phyloP scores from a whole-genome alignment of 2,888 invertebrate species.

The Limnephilus auricula region DNA sequence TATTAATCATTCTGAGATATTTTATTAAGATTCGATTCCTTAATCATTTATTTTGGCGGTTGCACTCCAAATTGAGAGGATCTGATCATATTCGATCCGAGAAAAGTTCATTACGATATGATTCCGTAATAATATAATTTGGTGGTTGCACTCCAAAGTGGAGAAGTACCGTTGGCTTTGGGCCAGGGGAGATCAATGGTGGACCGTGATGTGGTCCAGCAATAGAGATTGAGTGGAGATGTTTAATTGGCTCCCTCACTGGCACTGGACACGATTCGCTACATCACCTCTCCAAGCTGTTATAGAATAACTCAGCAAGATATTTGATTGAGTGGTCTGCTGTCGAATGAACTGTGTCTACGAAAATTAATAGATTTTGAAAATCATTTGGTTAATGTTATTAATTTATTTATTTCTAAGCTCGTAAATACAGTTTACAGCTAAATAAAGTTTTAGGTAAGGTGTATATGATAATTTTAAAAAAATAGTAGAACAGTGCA shows the following conservation, averaged over 20 bases:
- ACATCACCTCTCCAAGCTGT: constrained; percentile 16
- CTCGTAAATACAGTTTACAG: too few relatives aligned
- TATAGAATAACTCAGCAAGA: neutral
- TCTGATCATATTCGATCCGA: too few relatives aligned
- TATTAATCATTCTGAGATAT: too few relatives aligned
- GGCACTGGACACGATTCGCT: constrained; percentile 29
- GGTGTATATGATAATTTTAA: too few relatives aligned
- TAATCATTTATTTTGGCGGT: neutral
- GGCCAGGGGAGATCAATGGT: neutral
- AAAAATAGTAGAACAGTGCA: too few relatives aligned
- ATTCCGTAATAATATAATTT: too few relatives aligned
- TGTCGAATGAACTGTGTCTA: neutral
- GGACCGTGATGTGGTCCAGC: constrained; percentile 22
- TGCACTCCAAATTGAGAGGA: too few relatives aligned
- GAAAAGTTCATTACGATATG: too few relatives aligned
- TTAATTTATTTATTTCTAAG: too few relatives aligned
- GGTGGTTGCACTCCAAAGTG: neutral
- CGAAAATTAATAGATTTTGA: neutral
- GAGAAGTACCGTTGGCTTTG: neutral
- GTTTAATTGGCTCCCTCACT: constrained; percentile 7
- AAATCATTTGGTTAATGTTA: neutral
- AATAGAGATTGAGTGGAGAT: neutral
- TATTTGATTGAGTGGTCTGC: constrained; percentile 7
- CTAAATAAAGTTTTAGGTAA: too few relatives aligned
- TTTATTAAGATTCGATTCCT: too few relatives aligned